Evolutionary conservation across 2,888 invertebrate genomes (phyloP).

Genomic region (Hirtodrosophila histrioides): DNA sequence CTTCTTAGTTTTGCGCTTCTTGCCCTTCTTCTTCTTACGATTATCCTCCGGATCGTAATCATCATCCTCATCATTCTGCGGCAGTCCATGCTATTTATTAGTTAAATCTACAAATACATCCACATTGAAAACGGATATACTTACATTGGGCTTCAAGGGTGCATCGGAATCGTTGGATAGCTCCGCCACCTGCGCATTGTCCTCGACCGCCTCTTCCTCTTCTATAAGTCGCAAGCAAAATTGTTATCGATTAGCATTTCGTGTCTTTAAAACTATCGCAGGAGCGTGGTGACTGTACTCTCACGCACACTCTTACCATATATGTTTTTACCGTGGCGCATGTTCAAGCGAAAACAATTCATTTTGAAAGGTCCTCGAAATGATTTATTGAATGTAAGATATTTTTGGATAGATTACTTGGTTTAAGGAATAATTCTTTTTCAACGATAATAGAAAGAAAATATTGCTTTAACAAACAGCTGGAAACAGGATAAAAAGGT

Average conservation of each 20-base stretch:
- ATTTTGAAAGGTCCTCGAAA: background rate
- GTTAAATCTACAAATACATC: constrained; percentile 4
- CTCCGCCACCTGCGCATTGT: constrained; percentile 81
- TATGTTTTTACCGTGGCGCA: constrained; percentile 54
- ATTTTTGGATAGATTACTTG: no score
- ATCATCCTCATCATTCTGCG: constrained; percentile 87
- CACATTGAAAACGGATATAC: constrained; percentile 34
- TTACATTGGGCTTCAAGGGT: constrained; percentile 83
- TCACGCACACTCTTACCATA: background rate
- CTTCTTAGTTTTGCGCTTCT: constrained; percentile 96
- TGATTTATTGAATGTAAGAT: no score
- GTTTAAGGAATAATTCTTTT: no score
- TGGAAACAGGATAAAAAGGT: no score
- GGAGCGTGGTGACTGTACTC: background rate
- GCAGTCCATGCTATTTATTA: background rate
- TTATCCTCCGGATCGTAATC: constrained; percentile 95
- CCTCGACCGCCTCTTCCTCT: constrained; percentile 83
- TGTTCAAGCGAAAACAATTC: constrained; percentile 52
- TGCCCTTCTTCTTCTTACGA: constrained; percentile 94
- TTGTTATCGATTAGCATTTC: constrained; percentile 5
- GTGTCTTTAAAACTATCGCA: constrained; percentile 9
- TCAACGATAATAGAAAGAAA: no score
- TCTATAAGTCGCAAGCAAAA: constrained; percentile 63
- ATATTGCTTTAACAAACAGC: no score
- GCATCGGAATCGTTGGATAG: constrained; percentile 84